Conservation (phyloP, 1,140 invertebrate species). For the Drosophila rufa region DNA sequence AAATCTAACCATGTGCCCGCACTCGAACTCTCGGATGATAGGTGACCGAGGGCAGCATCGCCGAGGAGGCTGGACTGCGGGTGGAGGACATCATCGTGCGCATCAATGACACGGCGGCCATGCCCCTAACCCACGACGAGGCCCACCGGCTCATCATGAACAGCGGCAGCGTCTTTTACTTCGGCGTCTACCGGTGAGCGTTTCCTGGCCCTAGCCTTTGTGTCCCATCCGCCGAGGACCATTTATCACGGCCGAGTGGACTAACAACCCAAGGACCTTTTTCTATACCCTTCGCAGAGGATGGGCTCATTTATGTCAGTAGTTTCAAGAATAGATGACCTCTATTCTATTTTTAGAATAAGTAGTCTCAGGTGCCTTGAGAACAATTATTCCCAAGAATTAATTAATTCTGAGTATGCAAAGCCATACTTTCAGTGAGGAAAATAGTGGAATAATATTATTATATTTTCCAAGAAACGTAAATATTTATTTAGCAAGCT, state of each 20-base stretch:
- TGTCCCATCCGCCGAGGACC: conserved; percentile 28
- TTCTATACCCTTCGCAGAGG: conserved; percentile 5
- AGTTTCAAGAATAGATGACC: neutral
- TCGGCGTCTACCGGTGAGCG: conserved; percentile 87
- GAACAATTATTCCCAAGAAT: neutral
- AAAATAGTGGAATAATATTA: neutral
- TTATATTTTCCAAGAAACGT: neutral
- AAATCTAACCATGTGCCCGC: conserved; percentile 27
- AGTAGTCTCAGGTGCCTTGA: neutral
- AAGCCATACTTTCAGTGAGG: too few species aligned
- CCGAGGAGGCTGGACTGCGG: conserved; percentile 92
- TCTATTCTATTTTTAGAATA: neutral
- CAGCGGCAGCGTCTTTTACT: conserved; percentile 91
- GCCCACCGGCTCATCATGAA: conserved; percentile 91
- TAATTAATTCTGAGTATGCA: neutral
- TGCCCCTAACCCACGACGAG: conserved; percentile 90
- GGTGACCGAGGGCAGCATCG: conserved; percentile 92
- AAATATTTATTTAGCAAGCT: neutral
- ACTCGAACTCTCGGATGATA: conserved; percentile 75
- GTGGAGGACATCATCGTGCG: conserved; percentile 92
- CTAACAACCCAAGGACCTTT: conserved; percentile 33
- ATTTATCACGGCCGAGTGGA: conserved; percentile 50
- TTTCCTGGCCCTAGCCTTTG: conserved; percentile 4
- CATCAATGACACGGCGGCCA: conserved; percentile 90
- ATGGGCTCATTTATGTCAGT: neutral